A percentile compares a stretch with the other conserved stretches of the same genome.
These are phyloP conservation scores for Lepidocolaptes lacrymiger DNA, from an alignment of 2,797 vertebrate species.

Conservation along the genomic window DNA sequence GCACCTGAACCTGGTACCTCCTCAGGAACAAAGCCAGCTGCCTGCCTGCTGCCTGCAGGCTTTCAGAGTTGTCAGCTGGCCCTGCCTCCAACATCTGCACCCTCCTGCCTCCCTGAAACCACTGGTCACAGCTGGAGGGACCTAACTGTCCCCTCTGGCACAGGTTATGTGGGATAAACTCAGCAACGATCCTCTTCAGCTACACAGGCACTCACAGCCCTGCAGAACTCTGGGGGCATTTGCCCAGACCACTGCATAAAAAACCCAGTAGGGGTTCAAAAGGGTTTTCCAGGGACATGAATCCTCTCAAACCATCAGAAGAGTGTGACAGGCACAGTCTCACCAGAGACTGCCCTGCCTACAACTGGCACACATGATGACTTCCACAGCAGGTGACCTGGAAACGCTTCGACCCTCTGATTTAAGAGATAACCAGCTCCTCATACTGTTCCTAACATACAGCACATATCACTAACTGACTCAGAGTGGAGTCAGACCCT, in stretches of 20 bases:
- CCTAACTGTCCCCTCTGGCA: neutral
- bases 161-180: neutral
- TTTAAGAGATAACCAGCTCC: neutral
- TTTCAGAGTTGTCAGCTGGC: neutral
- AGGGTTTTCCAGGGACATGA: neutral
- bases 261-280: neutral
- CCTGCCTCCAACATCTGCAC: neutral
- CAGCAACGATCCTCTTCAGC: neutral
- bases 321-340: rapidly evolving
- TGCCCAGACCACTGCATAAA: neutral
- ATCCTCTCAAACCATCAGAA: neutral
- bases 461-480: neutral
- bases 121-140: neutral
- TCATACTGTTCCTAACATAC: neutral
- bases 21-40: neutral
- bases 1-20: neutral
- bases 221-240: neutral
- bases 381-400: neutral
- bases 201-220: neutral
- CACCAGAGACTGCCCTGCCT: neutral
- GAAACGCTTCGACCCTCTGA: neutral
- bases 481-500: neutral
- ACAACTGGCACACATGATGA: neutral
- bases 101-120: neutral
- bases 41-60: neutral